These are phyloP conservation scores for Drosophila formosana DNA, from an alignment of 2,888 invertebrate genomes.

Conservation along the genomic window DNA sequence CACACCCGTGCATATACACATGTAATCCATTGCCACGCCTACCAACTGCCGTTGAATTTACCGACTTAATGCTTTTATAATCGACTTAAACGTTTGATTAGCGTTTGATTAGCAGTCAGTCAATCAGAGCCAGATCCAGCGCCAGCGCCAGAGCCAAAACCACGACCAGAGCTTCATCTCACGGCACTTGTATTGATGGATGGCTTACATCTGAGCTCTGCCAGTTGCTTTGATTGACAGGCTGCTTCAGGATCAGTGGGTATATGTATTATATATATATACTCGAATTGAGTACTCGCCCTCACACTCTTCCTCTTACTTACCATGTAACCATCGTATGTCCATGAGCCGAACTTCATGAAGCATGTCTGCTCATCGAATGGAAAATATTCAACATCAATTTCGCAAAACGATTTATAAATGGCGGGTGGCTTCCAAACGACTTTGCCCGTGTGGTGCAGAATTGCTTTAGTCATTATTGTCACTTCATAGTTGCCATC, in stretches of 20 bases:
- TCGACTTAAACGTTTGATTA: conserved; percentile 69
- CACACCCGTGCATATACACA: conserved; percentile 1
- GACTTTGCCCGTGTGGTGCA: conserved; percentile 96
- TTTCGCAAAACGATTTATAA: conserved; percentile 98
- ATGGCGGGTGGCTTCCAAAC: conserved; percentile 99
- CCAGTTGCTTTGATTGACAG: conserved; percentile 64
- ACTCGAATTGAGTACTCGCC: conserved; percentile 13
- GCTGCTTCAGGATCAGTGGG: conserved; percentile 30
- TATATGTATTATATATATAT: conserved; percentile 8
- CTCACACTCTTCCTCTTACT: conserved; percentile 75
- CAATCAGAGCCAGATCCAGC: conserved; percentile 38
- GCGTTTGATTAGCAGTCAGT: conserved; percentile 57
- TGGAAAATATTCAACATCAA: conserved; percentile 97
- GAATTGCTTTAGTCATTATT: conserved; percentile 98
- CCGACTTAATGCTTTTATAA: conserved; percentile 76
- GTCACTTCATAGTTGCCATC: conserved; percentile 99
- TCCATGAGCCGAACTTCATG: conserved; percentile 97
- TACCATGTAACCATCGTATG: conserved; percentile 97
- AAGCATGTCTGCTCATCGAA: conserved; percentile 98
- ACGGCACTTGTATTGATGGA: conserved; percentile 36
- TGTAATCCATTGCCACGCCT: conserved; percentile 24
- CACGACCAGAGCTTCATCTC: conserved; percentile 12
- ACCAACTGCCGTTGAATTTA: conserved; percentile 33
- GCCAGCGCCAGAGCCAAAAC: conserved; percentile 3
- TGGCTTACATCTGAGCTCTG: conserved; percentile 46